Base-by-base conservation (phyloP, 2,888 invertebrate species). In the Ophraella communa region DNA sequence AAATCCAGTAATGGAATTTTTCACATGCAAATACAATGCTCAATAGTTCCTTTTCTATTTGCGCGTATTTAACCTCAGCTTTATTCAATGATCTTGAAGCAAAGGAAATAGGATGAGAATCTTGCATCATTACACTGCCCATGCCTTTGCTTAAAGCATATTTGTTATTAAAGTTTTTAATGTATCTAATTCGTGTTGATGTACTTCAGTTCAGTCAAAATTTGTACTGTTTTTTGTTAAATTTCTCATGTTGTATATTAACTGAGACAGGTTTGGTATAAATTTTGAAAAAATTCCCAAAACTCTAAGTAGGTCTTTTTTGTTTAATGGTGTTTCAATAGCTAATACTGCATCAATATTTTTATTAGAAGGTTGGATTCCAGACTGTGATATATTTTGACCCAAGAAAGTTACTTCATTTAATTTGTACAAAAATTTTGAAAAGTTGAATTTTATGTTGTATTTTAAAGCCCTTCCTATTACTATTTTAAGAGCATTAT, bases 361-460 rank as follows among this genome's bases (percentile, higher is more conserved):
- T 17, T 20, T 17, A 35, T 10, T 35, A 14, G 10, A 10, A n/a
- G 35, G 35, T 35, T 35, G 10, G 10, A 35, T 14, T n/a, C 35
- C 35, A 14, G 10, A 10, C 14, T 4, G n/a, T n/a, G 10, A 35
- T 10, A 4, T 10, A 35, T 35, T 35, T 14, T 35, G 35, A 35
- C 35, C 35, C 14, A 35, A 14, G 14, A 35, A 35, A n/a, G 10
- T 14, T 4, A 35, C 21, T 23, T 18, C n/a, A 23, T 20, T 49
- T 23, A 49, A 11, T 49, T 49, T 49, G 10, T 39, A 54, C 20
- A 39, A 39, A n/a, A 54, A 39, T 39, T 54, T 54, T 5, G 33
- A n/a, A 11, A 39, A 20, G 45, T 62, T 62, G 23, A 62, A 62
- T 35, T 55, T 55, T 33, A 55, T 23, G 4, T 23, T 17, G 39